phyloP scores from a whole-genome alignment of 1,140 invertebrate genomes.

The Drosophila dunni region DNA sequence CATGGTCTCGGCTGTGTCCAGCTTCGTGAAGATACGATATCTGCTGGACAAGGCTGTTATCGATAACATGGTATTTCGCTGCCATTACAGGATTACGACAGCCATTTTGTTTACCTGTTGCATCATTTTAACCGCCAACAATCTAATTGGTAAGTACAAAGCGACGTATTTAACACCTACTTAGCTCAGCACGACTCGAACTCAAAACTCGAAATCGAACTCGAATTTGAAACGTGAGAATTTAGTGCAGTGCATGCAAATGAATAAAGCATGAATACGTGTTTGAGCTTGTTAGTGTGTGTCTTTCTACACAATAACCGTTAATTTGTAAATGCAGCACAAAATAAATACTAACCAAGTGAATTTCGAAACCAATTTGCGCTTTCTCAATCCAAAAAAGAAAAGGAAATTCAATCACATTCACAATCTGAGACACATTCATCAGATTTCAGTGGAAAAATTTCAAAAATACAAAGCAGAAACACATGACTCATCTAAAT shows the following conservation, averaged over 20 bases:
- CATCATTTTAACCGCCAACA: constrained; percentile 94
- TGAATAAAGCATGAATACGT: constrained; percentile 43
- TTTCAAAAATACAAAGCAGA: constrained; percentile 3
- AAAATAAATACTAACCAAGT: constrained; percentile 15
- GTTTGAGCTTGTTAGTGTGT: constrained; percentile 19
- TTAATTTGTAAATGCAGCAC: constrained; percentile 49
- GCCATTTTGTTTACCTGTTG: constrained; percentile 94
- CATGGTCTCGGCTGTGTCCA: constrained; percentile 92
- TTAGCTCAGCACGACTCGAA: constrained; percentile 21
- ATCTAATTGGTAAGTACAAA: constrained; percentile 91
- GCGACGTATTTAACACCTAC: constrained; percentile 22
- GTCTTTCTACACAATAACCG: constrained; percentile 51
- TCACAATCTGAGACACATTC: constrained; percentile 53
- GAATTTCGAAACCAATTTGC: constrained; percentile 48
- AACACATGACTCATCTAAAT: constrained; percentile 55
- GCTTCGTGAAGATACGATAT: constrained; percentile 94
- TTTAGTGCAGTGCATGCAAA: constrained; percentile 61
- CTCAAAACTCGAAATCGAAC: neutral
- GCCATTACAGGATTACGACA: constrained; percentile 95
- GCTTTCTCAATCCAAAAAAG: constrained; percentile 20
- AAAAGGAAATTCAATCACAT: constrained; percentile 20
- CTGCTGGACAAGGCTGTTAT: constrained; percentile 93
- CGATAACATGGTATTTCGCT: constrained; percentile 95
- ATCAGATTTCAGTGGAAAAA: constrained; percentile 63
- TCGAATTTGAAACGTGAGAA: constrained; percentile 24